These are phyloP conservation scores for Drosophila prolongata DNA, from an alignment of 2,888 invertebrate species.

Conservation along the genomic window DNA sequence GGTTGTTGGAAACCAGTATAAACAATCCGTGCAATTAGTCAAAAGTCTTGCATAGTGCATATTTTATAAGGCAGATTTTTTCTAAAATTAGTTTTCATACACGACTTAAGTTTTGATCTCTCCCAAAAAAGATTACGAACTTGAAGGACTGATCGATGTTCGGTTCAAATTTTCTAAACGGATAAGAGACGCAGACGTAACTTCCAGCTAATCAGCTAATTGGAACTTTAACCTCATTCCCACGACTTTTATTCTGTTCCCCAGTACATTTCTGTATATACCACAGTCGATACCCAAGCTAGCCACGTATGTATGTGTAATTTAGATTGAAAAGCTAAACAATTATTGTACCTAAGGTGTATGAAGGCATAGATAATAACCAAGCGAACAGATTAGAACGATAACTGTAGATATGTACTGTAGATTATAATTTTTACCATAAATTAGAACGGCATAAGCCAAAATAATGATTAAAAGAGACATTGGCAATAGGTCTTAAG, in stretches of 20 bases:
- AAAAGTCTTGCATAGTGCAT: slow-evolving; percentile 71
- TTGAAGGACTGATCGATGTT: slow-evolving; percentile 2
- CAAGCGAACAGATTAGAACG: slow-evolving; percentile 41
- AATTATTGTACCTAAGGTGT: slow-evolving; percentile 72
- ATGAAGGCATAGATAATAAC: slow-evolving; percentile 52
- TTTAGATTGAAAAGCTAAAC: slow-evolving; percentile 65
- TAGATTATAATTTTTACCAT: slow-evolving; percentile 57
- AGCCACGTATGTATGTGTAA: slow-evolving; percentile 39
- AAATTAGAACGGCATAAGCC: slow-evolving; percentile 18
- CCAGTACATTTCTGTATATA: slow-evolving; percentile 65
- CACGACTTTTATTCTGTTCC: slow-evolving; percentile 20
- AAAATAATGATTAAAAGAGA: slow-evolving; percentile 9
- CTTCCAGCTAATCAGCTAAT: slow-evolving; percentile 33
- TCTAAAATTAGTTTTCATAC: slow-evolving; percentile 46
- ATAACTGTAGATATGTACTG: slow-evolving; percentile 76
- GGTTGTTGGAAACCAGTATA: slow-evolving; percentile 39
- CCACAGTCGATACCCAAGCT: slow-evolving; percentile 44
- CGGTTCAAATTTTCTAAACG: not conserved
- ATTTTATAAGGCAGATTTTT: slow-evolving; percentile 58
- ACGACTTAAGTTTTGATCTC: slow-evolving; percentile 30
- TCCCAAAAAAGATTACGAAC: slow-evolving; percentile 1
- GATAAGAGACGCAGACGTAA: slow-evolving; percentile 3
- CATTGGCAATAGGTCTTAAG: slow-evolving; percentile 54
- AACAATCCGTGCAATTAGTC: slow-evolving; percentile 75
- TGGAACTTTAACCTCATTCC: slow-evolving; percentile 36